These are phyloP conservation scores for Turnix velox DNA, from an alignment of 2,113 vertebrate genomes.

Conservation along the genomic window DNA sequence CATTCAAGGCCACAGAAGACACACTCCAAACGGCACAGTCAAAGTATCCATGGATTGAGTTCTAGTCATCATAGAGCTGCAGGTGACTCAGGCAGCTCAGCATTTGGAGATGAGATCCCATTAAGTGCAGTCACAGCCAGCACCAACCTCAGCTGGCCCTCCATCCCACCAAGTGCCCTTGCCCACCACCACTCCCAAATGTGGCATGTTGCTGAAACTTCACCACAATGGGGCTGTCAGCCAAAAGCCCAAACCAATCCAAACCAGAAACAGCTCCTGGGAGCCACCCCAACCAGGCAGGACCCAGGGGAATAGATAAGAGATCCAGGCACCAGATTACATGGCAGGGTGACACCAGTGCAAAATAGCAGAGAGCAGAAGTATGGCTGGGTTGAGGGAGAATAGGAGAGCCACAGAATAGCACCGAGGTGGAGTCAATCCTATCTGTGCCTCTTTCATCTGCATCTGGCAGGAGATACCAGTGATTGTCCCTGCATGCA, in stretches of 20 bases:
- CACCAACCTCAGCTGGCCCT: not conserved
- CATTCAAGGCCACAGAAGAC: not conserved
- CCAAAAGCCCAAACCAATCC: not conserved
- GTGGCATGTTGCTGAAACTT: rapidly evolving
- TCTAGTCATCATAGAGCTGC: not conserved
- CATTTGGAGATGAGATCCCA: not conserved
- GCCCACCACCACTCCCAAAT: not conserved
- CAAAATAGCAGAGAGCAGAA: not conserved
- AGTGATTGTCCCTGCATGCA: not conserved
- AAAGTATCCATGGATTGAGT: not conserved
- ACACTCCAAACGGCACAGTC: not conserved
- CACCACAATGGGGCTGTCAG: not conserved
- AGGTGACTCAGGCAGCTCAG: not conserved
- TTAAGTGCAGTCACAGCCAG: not conserved
- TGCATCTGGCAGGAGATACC: not conserved
- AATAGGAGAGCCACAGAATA: not conserved
- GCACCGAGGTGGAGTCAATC: rapidly evolving
- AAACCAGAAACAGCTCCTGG: not conserved
- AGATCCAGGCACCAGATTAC: not conserved
- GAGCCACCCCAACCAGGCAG: not conserved
- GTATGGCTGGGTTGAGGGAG: not conserved
- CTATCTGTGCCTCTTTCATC: not conserved
- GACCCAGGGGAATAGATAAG: not conserved
- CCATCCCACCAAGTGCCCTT: not conserved
- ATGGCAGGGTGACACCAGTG: not conserved